These are phyloP conservation scores for Xestobium rufovillosum DNA, from an alignment of 2,888 invertebrate genomes.

Conservation along the genomic window DNA sequence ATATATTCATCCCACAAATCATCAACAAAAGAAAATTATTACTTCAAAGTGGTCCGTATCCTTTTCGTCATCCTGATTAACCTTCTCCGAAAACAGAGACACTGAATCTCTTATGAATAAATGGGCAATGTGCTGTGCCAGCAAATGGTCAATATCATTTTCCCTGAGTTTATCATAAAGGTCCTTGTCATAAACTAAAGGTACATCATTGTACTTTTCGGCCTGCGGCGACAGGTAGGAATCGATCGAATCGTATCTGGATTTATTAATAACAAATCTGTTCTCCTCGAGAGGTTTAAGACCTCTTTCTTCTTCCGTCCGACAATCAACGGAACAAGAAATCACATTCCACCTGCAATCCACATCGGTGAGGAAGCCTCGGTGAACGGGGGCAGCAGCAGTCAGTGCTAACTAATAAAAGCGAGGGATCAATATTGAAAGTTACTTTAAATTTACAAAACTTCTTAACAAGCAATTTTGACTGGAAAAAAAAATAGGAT, in stretches of 20 bases:
- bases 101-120: slow-evolving; percentile 96
- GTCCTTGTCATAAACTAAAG: slow-evolving; percentile 74
- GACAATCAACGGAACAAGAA: slow-evolving; percentile 90
- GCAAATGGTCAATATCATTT: slow-evolving; percentile 84
- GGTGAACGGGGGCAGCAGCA: slow-evolving; percentile 91
- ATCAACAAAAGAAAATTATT: slow-evolving; percentile 18
- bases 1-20: background rate
- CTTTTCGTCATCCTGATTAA: slow-evolving; percentile 85
- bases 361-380: slow-evolving; percentile 89
- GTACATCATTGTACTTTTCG: slow-evolving; percentile 91
- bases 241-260: slow-evolving; percentile 96
- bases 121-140: slow-evolving; percentile 95
- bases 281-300: slow-evolving; percentile 61
- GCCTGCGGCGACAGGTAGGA: slow-evolving; percentile 89
- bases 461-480: slow-evolving; percentile 1
- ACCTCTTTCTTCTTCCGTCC: slow-evolving; percentile 88
- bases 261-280: slow-evolving; percentile 83
- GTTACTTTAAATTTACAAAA: slow-evolving; percentile 6
- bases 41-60: slow-evolving; percentile 99
- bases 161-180: slow-evolving; percentile 76
- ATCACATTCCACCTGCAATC: slow-evolving; percentile 99
- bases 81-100: slow-evolving; percentile 89
- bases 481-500: background rate
- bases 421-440: slow-evolving; percentile 3
- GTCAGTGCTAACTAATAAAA: slow-evolving; percentile 77